These are phyloP conservation scores for Sylvia borin DNA, from an alignment of 2,797 vertebrate species.

Conservation along the genomic window DNA sequence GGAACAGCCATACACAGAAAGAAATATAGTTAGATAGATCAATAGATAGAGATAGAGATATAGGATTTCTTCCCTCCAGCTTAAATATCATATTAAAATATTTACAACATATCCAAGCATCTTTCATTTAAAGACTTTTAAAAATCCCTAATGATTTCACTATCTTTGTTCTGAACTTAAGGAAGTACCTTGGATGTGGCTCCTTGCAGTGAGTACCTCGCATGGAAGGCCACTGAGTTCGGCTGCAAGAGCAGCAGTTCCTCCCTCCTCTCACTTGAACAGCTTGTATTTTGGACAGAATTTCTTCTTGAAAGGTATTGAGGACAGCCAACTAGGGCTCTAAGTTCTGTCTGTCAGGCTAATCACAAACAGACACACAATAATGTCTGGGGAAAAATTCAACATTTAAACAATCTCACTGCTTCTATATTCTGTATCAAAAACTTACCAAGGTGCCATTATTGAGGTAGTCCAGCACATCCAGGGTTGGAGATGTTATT, in stretches of 20 bases:
- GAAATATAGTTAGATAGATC: not conserved
- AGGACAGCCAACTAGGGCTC: not conserved
- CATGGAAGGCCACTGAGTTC: not conserved
- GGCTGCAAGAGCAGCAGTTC: slow-evolving; percentile 46
- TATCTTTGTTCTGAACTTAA: not conserved
- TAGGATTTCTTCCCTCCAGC: not conserved
- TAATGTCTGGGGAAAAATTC: not conserved
- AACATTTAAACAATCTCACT: not conserved
- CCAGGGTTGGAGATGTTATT: not conserved
- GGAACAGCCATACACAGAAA: not conserved
- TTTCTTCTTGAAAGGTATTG: slow-evolving; percentile 31
- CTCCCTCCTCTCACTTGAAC: not conserved
- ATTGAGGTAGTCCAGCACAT: slow-evolving; percentile 1
- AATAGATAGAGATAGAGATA: not conserved
- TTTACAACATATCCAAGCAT: slow-evolving; percentile 27
- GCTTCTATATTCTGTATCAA: slow-evolving; percentile 31
- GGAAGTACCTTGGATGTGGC: not conserved
- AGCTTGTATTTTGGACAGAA: not conserved
- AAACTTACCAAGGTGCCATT: slow-evolving; percentile 55
- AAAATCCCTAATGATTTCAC: not conserved
- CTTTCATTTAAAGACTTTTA: not conserved
- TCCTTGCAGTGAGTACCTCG: not conserved
- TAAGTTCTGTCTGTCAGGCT: slow-evolving; percentile 39
- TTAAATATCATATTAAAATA: slow-evolving; percentile 17
- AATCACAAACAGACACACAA: slow-evolving; percentile 1